Base-by-base conservation (phyloP, 2,888 invertebrate species). In the Alcis repandata region DNA sequence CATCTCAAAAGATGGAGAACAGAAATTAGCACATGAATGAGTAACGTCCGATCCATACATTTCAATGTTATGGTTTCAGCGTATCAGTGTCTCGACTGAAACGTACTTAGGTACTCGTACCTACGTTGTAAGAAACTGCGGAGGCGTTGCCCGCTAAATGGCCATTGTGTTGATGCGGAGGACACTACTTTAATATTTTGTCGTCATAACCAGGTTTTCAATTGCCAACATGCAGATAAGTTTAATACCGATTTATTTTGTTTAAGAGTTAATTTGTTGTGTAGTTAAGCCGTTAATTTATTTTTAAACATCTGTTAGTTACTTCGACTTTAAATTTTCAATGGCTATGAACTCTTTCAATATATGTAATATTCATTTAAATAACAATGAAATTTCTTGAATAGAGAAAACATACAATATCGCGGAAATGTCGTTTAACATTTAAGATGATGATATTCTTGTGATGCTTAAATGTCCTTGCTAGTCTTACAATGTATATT, bases 11-110 rank as follows among this genome's bases (percentile, higher is more conserved):
- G n/a, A 59, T 65, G 59, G 58, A 63, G 36, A 63, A 36, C 48
- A 22, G 53, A 59, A 68, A 72, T 72, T 70, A 65, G 46, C 72
- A 72, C 68, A 61, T 58, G 65, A 70, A 70, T 69, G 59, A 58
- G n/a, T 48, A 69, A 61, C 49, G 49, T 62, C 60, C 20, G 20
- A 52, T 62, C 48, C 58, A 63, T 62, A 51, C 56, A 57, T 62
- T 62, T 60, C 59, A 63, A 63, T 56, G 70, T 61, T 57, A 59
- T 53, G 56, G 63, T 67, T 70, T 67, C 65, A 68, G 63, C 46
- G 27, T 33, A 52, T 22, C 52, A 56, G 58, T 56, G 59, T 43
- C 54, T 56, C 61, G 46, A 46, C 22, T 58, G 53, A 57, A 59
- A 40, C 36, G 22, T 61, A n/a, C n/a, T n/a, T n/a, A n/a, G n/a